Evolutionary conservation across 2,797 vertebrate species (phyloP).

Genomic region (Myotis findleyi): DNA sequence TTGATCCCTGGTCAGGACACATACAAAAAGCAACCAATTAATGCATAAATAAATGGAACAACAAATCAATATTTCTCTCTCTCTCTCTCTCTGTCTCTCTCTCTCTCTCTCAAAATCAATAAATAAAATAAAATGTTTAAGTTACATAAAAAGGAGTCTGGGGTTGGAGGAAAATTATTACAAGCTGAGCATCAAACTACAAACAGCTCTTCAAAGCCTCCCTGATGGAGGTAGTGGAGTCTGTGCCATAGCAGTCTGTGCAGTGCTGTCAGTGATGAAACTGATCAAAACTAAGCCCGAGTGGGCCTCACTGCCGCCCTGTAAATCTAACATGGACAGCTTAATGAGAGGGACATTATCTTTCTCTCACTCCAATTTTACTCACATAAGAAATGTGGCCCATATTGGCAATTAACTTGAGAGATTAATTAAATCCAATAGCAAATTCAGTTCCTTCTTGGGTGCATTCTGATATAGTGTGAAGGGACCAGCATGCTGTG

Average conservation of each 20-base stretch:
- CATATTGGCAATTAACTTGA: constrained; percentile 80
- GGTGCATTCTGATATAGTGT: not conserved
- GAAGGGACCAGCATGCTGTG: constrained; percentile 56
- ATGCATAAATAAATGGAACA: not conserved
- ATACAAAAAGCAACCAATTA: not conserved
- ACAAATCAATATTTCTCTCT: not conserved
- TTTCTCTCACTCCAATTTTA: constrained; percentile 74
- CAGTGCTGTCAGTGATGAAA: constrained; percentile 74
- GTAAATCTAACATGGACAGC: constrained; percentile 74
- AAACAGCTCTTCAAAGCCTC: constrained; percentile 82
- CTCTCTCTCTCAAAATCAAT: not conserved
- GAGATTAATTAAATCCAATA: constrained; percentile 80
- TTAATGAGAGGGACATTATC: constrained; percentile 80
- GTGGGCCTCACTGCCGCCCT: constrained; percentile 58
- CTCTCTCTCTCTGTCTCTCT: not conserved
- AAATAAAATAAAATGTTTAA: not conserved
- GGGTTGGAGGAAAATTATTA: constrained; percentile 51
- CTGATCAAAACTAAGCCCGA: constrained; percentile 73
- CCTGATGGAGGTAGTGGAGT: constrained; percentile 55
- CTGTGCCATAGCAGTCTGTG: constrained; percentile 63
- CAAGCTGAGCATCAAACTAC: constrained; percentile 79
- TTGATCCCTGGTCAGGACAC: not conserved
- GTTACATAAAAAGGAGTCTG: constrained; percentile 74
- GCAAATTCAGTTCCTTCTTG: constrained; percentile 58
- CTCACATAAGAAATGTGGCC: constrained; percentile 75